Evolutionary conservation across 1,140 invertebrate species (phyloP), one percentile per base, ranked within the genome.

Genomic region (Radopholus similis): DNA sequence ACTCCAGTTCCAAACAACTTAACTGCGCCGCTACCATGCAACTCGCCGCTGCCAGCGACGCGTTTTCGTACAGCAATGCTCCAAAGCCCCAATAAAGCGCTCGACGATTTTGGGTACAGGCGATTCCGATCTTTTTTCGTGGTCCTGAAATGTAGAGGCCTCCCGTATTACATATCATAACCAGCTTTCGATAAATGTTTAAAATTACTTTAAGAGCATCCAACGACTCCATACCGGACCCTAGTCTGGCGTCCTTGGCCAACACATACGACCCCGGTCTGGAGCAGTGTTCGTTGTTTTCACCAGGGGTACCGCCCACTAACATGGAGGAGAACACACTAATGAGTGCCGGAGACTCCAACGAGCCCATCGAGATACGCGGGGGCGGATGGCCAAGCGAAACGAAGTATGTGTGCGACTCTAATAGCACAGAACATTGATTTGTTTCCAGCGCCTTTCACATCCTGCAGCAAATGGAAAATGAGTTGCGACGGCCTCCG

Each of bases 271-370:
- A 51, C 47, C 47, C n/a, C n/a, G n/a, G n/a, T n/a, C 49, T 2
- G 28, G 28, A 53, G 15, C 51, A 54, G 4, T 34, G 18, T 15
- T 54, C 49, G 18, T 4, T 49, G 59, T 18, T 23, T 47, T 34
- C 28, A 18, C 59, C 18, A 13, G 13, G 40, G 38, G 59, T 32
- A 28, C 18, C 59, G 30, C 6, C 28, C 34, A 38, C 30, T 9
- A 42, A 35, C 21, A 6, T 42, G 28, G 59, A 62, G 49, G 59
- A 62, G 30, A 62, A 49, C 32, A 62, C 59, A 8, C 32, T 62
- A n/a, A 62, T 62, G 59, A 62, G 59, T 26, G 38, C 47, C 21
- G 47, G 49, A 32, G 40, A 62, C 32, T 62, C 59, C 11, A 62
- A 62, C 47, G 59, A 62, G 32, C 59, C 59, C 4, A 21, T 28